Evolutionary conservation across 2,888 invertebrate species (phyloP), one percentile per base, ranked within the genome.

Genomic region (Drepanosiphum platanoidis): DNA sequence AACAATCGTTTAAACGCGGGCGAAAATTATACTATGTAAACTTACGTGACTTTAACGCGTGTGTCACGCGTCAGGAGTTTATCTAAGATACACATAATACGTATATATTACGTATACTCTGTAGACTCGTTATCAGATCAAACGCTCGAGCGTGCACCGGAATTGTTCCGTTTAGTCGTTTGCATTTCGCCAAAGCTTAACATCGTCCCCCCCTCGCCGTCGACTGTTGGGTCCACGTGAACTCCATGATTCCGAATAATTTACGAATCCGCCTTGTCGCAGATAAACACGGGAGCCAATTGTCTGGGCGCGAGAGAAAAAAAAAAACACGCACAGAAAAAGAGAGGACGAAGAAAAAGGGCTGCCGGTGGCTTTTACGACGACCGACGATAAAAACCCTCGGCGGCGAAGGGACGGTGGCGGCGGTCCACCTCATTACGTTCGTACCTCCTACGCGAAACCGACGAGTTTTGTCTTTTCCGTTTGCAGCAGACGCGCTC

Each of bases 361-460:
- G 84, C 75, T 84, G 75, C 84, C 84, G 75, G 84, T 84, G 84
- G 75, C 75, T 84, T 84, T 84, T 84, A 84, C 75, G 84, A 84
- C 84, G 36, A 84, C 68, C 75, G 68, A 52, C 84, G 75, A 84
- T 84, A 84, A 84, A 84, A 84, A 27, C 66, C 64, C 30, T 34
- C 39, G 18, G 74, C 18, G 27, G 75, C n/a, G n/a, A 74, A 77
- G 66, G 68, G 75, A 61, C 30, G 66, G 78, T 36, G 30, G 61
- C 32, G 61, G 61, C 34, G 46, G 61, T 75, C 68, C 75, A 77
- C 75, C 84, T 84, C 84, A 84, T 84, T 77, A 84, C 75, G 84
- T 84, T 46, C 22, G 61, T 36, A 72, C 74, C 75, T 77, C 66
- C 75, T 42, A 46, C 52, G 46, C 74, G 66, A 82, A 36, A 52